Evolutionary conservation across 1,140 invertebrate species (phyloP).

Genomic region (Drosophila albomicans): DNA sequence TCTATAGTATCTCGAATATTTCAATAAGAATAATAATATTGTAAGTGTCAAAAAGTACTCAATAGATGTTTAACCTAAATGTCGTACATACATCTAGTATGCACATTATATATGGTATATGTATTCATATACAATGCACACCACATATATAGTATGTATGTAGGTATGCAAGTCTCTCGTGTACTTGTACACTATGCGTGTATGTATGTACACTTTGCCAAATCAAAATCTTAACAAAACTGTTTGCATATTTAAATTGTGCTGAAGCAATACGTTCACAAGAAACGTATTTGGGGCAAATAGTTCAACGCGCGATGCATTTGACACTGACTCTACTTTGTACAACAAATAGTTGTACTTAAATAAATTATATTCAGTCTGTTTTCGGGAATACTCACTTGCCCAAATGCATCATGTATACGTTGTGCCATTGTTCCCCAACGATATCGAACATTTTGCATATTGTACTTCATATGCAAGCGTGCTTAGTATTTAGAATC

Average conservation of each 20-base stretch:
- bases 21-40: constrained; percentile 21
- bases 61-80: constrained; percentile 42
- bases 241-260: neutral
- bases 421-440: constrained; percentile 17
- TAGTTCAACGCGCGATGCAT: too few relatives aligned
- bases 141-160: neutral
- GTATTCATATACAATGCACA: constrained; percentile 11
- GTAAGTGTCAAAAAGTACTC: constrained; percentile 17
- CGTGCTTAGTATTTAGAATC: constrained; percentile 11
- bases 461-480: neutral
- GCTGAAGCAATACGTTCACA: neutral
- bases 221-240: constrained; percentile 28
- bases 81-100: constrained; percentile 33
- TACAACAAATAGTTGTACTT: neutral
- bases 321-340: neutral
- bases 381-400: neutral
- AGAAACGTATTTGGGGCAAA: too few relatives aligned
- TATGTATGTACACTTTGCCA: constrained; percentile 32
- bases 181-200: neutral
- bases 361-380: neutral
- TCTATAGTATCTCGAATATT: constrained; percentile 33
- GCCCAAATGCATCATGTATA: constrained; percentile 17
- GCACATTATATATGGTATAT: constrained; percentile 29
- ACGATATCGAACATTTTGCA: neutral
- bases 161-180: constrained; percentile 1